Base-by-base conservation (phyloP, 2,888 invertebrate genomes). In the Meteorus colon region DNA sequence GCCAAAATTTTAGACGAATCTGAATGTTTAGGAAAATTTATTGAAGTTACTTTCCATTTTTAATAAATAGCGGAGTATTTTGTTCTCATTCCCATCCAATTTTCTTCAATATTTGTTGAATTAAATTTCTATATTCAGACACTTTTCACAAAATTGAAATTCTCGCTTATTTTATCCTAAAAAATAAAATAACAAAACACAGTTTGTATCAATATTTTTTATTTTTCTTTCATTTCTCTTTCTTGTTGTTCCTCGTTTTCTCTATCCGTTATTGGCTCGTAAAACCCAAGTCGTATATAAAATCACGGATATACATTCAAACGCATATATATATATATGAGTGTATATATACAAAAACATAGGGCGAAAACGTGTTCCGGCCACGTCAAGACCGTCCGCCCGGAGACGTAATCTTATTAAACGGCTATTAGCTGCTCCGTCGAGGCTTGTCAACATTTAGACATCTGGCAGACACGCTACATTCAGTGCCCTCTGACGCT, bases 341-440 rank as follows among this genome's bases (percentile, higher is more conserved):
- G 6, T 60, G 10, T 8, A 14, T 60, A 27, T 60, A 29, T 60
- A 62, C n/a, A 12, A 29, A 62, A n/a, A 62, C 29, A 62, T 62
- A 69, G 24, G 60, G 60, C 51, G 68, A 59, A 77, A 82, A 77
- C 84, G 84, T 84, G 86, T 87, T 87, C 86, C 84, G 86, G 83
- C 83, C 86, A 86, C 86, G 87, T 88, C 88, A 87, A 84, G 85
- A 84, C 84, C 82, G 84, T 85, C 84, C 85, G 81, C 81, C 83
- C 81, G 83, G 83, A 86, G 87, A 88, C 88, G 86, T 88, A 88
- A 88, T 87, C 87, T 88, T 88, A 88, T 88, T 88, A 88, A 88
- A 88, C 87, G 88, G 87, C 85, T 88, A 88, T 87, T 88, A 88
- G 87, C 86, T 86, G 86, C 85, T 86, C 55, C 87, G 87, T 82